A percentile compares a stretch with the other conserved stretches of the same genome.
Evolutionary conservation across 2,888 invertebrate genomes (phyloP).

Genomic region (Dryobotodes eremita): DNA sequence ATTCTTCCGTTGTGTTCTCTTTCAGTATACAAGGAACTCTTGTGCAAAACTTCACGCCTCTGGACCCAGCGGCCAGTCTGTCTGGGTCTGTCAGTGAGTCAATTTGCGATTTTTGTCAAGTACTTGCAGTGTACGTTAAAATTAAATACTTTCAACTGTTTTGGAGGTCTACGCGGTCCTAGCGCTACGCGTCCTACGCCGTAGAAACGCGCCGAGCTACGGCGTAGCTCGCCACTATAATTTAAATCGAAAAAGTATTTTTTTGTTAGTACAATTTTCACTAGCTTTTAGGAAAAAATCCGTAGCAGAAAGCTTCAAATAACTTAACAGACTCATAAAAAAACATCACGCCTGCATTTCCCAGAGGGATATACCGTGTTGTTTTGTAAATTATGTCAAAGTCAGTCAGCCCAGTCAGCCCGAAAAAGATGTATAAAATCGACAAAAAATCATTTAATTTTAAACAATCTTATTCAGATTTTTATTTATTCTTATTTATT

Average conservation of each 20-base stretch:
- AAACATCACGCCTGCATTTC: not conserved
- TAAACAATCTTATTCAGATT: not conserved
- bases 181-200: slow-evolving; percentile 25
- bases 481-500: too few relatives aligned
- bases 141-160: not conserved
- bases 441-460: not conserved
- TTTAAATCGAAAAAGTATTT: not conserved
- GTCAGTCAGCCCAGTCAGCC: too few relatives aligned
- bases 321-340: not conserved
- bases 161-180: not conserved
- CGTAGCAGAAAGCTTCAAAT: not conserved
- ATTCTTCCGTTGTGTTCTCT: not conserved
- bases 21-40: not conserved
- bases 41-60: not conserved
- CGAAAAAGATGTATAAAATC: not conserved
- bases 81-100: too few relatives aligned
- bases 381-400: not conserved
- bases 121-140: not conserved
- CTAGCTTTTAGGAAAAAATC: not conserved
- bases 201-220: slow-evolving; percentile 1
- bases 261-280: not conserved
- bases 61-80: too few relatives aligned
- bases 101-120: too few relatives aligned
- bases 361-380: not conserved
- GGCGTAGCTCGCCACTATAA: slow-evolving; percentile 6